These are phyloP conservation scores for Limonius californicus DNA, from an alignment of 1,140 invertebrate genomes.

Conservation along the genomic window DNA sequence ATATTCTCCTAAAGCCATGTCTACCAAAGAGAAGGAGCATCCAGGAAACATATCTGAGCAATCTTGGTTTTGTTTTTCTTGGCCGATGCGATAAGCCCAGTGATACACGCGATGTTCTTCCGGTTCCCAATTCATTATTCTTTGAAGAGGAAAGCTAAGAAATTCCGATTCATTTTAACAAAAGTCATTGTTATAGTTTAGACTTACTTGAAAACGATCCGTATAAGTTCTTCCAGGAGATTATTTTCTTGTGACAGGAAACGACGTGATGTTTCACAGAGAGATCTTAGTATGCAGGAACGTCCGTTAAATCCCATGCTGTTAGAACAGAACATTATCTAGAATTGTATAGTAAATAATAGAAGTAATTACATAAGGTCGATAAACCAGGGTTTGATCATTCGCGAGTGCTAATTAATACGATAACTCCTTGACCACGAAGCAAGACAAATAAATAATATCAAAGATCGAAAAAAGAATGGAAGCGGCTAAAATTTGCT, in stretches of 20 bases:
- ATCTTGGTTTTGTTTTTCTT: slow-evolving; percentile 43
- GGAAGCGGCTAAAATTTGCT: no score
- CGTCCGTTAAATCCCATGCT: slow-evolving; percentile 60
- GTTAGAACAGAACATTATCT: no score
- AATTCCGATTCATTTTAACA: background rate
- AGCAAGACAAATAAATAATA: no score
- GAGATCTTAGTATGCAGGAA: slow-evolving; percentile 65
- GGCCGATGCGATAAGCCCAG: slow-evolving; percentile 56
- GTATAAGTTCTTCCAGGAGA: slow-evolving; percentile 68
- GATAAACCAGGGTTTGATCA: no score
- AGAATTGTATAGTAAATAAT: no score
- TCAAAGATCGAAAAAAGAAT: no score
- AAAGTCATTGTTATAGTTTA: background rate
- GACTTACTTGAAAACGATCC: slow-evolving; percentile 67
- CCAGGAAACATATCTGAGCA: slow-evolving; percentile 56
- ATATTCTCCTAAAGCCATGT: slow-evolving; percentile 69
- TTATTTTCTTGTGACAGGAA: slow-evolving; percentile 58
- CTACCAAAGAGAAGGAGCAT: slow-evolving; percentile 69
- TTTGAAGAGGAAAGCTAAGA: slow-evolving; percentile 61
- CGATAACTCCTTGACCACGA: no score
- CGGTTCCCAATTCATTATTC: slow-evolving; percentile 59
- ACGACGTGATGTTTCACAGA: slow-evolving; percentile 68
- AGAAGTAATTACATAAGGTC: no score
- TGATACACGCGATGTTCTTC: slow-evolving; percentile 64
- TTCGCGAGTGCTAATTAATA: no score